These are phyloP conservation scores for Moxostoma hubbsi DNA, from an alignment of 2,797 vertebrate genomes.

Conservation along the genomic window DNA sequence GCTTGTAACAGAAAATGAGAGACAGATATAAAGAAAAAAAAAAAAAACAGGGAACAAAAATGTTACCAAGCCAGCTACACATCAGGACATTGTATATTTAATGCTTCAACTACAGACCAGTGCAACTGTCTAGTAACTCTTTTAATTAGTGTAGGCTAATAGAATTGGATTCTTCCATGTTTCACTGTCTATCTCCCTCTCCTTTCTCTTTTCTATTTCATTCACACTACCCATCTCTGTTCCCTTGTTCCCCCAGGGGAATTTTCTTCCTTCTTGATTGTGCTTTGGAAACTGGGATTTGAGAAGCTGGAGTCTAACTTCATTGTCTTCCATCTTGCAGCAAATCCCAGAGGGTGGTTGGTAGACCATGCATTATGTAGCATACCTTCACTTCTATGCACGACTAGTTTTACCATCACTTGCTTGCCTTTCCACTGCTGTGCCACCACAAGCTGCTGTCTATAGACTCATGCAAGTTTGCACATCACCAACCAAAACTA, in stretches of 20 bases:
- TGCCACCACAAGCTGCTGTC: not conserved
- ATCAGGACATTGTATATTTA: constrained; percentile 38
- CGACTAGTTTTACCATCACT: constrained; percentile 23
- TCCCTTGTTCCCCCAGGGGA: constrained; percentile 21
- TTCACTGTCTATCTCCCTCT: constrained; percentile 32
- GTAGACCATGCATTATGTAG: constrained; percentile 43
- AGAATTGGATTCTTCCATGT: constrained; percentile 35
- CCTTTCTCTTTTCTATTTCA: constrained; percentile 35
- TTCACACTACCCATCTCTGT: constrained; percentile 38
- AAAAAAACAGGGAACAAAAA: not conserved
- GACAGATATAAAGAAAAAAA: not conserved
- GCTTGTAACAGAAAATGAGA: constrained; percentile 16
- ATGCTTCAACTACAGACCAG: constrained; percentile 36
- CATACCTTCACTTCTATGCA: constrained; percentile 45
- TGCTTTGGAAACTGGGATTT: constrained; percentile 50
- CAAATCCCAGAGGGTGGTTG: constrained; percentile 37
- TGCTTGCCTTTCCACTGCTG: not conserved
- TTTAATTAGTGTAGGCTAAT: constrained; percentile 51
- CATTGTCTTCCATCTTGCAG: constrained; percentile 46
- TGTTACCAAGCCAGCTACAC: not conserved
- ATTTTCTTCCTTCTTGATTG: constrained; percentile 44
- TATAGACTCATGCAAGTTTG: not conserved
- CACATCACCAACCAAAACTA: not conserved
- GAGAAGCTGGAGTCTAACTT: constrained; percentile 31
- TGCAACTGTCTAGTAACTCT: constrained; percentile 30